Base-by-base conservation (phyloP, 1,140 invertebrate genomes). In the Drosophila navojoa region DNA sequence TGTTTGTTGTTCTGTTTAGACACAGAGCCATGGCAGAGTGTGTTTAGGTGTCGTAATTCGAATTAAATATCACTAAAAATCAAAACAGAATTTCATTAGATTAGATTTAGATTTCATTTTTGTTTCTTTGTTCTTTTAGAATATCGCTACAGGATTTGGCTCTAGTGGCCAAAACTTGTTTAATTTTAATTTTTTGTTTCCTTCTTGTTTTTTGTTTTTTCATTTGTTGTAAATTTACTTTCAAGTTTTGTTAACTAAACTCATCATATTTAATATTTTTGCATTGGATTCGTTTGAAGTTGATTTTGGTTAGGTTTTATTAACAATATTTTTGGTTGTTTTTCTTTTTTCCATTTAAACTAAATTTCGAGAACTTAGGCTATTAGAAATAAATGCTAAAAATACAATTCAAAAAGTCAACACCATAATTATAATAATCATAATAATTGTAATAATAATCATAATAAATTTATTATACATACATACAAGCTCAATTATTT, bases 11-110 rank as follows among this genome's bases (percentile, higher is more conserved):
- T 76, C 67, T 71, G 73, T 61, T 71, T 25, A 49, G 49, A 55
- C 84, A 79, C 76, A 87, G 77, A 89, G 79, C 60, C 84, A 71
- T 87, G 84, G 79, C 84, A 87, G 84, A 89, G 66, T 81, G 71
- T 77, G 19, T 68, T 68, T 69, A 60, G 63, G 63, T 67, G 55
- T 57, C 71, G 54, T 45, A 69, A 69, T 74, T 81, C 60, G 69
- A 87, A 87, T 86, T 87, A 66, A 61, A 81, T 81, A 87, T 87
- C 84, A 87, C 84, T 87, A 89, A 82, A 87, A 89, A 87, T 81
- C 42, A 87, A 86, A 87, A 81, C 47, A 79, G 60, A 77, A 71
- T 19, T 68, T 68, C 19, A 47, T 62, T 61, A 76, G 79, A 71
- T 58, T 71, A 49, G 57, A 61, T 64, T 61, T 38, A 38, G 35